Evolutionary conservation across 2,888 invertebrate genomes (phyloP).

Genomic region (Orthosia gothica): DNA sequence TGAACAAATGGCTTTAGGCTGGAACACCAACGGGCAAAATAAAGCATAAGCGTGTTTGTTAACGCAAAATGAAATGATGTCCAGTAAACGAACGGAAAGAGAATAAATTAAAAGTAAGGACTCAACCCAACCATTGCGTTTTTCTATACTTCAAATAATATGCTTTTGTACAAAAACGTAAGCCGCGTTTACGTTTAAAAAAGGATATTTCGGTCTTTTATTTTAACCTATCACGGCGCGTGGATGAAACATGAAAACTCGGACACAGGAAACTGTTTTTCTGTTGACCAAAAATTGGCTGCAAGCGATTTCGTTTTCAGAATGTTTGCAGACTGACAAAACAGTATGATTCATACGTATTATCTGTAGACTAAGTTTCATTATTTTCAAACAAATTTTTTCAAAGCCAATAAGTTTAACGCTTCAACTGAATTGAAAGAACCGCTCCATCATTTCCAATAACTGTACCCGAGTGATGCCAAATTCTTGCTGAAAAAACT

Average conservation of each 20-base stretch:
- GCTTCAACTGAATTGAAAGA: slow-evolving; percentile 45
- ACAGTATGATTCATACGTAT: slow-evolving; percentile 12
- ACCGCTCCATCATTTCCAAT: slow-evolving; percentile 57
- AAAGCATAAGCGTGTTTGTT: slow-evolving; percentile 87
- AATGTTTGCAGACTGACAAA: slow-evolving; percentile 1
- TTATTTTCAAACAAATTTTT: slow-evolving; percentile 16
- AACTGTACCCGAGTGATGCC: slow-evolving; percentile 51
- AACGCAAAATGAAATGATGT: slow-evolving; percentile 85
- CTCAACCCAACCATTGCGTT: slow-evolving; percentile 81
- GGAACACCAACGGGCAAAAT: slow-evolving; percentile 79
- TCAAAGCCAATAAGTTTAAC: slow-evolving; percentile 27
- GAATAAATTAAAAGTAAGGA: slow-evolving; percentile 88
- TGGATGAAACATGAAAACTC: slow-evolving; percentile 47
- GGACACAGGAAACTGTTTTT: slow-evolving; percentile 26
- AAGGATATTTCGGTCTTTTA: slow-evolving; percentile 37
- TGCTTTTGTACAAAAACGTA: slow-evolving; percentile 74
- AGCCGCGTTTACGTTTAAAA: slow-evolving; percentile 55
- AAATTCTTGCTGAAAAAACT: slow-evolving; percentile 58
- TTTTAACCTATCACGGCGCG: slow-evolving; percentile 45
- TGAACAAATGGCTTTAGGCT: slow-evolving; percentile 74
- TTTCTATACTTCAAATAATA: slow-evolving; percentile 74
- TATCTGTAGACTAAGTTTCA: slow-evolving; percentile 9
- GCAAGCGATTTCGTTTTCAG: slow-evolving; percentile 6
- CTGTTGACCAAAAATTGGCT: slow-evolving; percentile 16
- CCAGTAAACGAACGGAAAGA: slow-evolving; percentile 79